phyloP scores from a whole-genome alignment of 2,888 invertebrate species.

The Cephonodes hylas region DNA sequence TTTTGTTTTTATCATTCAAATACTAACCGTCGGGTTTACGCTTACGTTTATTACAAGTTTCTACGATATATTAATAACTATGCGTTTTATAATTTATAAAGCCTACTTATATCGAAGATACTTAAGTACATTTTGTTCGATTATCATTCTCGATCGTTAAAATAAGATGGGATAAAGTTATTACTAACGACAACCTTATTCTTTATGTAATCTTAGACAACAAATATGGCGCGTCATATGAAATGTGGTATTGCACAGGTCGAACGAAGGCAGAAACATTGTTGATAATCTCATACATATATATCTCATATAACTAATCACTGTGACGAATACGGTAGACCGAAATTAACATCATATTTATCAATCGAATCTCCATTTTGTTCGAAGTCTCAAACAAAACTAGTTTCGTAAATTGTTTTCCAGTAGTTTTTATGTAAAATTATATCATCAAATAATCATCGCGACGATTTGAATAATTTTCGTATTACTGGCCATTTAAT shows the following conservation, averaged over 20 bases:
- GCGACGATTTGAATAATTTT: not conserved
- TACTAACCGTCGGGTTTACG: conserved; percentile 68
- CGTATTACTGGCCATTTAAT: not conserved
- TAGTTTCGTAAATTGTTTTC: not conserved
- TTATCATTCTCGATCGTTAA: conserved; percentile 66
- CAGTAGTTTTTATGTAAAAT: not conserved
- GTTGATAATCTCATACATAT: conserved; percentile 11
- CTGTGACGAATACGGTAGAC: not conserved
- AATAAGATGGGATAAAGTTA: conserved; percentile 66
- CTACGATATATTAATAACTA: conserved; percentile 72
- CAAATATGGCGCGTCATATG: conserved; percentile 47
- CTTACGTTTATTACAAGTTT: conserved; percentile 65
- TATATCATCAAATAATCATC: not conserved
- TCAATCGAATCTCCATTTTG: not conserved
- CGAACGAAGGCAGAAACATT: conserved; percentile 32
- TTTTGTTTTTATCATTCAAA: conserved; percentile 54
- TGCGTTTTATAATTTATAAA: conserved; percentile 79
- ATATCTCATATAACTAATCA: not conserved
- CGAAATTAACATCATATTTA: not conserved
- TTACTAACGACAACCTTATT: conserved; percentile 74
- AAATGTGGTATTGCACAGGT: conserved; percentile 54
- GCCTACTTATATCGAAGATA: conserved; percentile 78
- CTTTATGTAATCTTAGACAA: conserved; percentile 56
- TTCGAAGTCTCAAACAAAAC: not conserved
- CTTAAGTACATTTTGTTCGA: conserved; percentile 81